A percentile compares a stretch with the other conserved stretches of the same genome.
These are phyloP conservation scores for Dolichomitus sp. DNA, from an alignment of 2,888 invertebrate species.

Conservation along the genomic window DNA sequence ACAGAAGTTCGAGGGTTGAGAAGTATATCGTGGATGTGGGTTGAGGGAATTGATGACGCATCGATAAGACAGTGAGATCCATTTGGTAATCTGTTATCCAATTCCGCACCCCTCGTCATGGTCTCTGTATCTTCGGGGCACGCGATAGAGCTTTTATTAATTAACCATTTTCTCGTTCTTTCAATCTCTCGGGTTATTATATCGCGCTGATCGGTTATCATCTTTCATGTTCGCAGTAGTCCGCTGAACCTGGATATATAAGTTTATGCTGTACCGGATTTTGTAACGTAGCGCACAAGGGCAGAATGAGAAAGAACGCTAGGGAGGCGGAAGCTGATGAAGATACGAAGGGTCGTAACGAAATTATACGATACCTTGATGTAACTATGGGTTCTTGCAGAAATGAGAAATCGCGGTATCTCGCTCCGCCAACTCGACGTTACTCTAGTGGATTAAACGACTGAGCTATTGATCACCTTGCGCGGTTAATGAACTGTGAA, in stretches of 20 bases:
- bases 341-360: conserved; percentile 48
- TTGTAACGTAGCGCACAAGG: conserved; percentile 3
- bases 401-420: conserved; percentile 36
- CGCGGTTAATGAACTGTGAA: conserved; percentile 13
- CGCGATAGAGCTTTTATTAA: conserved; percentile 62
- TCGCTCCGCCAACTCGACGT: not conserved
- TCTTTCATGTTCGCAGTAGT: conserved; percentile 8
- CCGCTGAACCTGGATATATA: not conserved
- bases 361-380: conserved; percentile 38
- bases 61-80: conserved; percentile 56
- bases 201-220: conserved; percentile 47
- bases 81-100: conserved; percentile 52
- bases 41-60: conserved; percentile 55
- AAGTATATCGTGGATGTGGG: not conserved
- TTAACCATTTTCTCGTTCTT: conserved; percentile 51
- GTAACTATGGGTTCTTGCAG: conserved; percentile 2
- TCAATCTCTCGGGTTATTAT: conserved; percentile 52
- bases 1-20: conserved; percentile 6
- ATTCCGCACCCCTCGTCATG: not conserved
- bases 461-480: conserved; percentile 8
- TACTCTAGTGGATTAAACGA: not conserved
- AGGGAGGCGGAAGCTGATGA: conserved; percentile 36
- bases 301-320: conserved; percentile 5
- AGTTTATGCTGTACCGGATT: not conserved
- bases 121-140: conserved; percentile 11